Evolutionary conservation across 2,113 vertebrate species (phyloP), one percentile per base, ranked within the genome.

Genomic region (Podarcis cretensis): DNA sequence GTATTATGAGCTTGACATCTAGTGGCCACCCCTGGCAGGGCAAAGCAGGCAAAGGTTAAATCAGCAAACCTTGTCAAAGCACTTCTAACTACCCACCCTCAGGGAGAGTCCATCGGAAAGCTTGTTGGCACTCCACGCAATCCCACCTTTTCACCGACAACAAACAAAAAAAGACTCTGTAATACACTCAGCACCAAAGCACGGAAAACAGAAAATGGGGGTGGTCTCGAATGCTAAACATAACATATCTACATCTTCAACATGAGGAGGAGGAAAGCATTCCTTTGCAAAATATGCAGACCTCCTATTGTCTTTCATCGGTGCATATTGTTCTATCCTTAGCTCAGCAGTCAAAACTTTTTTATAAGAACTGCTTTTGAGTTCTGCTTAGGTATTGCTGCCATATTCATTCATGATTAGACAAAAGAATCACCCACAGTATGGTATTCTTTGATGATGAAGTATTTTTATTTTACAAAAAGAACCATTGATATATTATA

Each of bases 1-100:
- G 98, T 97, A 98, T 98, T 98, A 98, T 96, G 97, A 98, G 98
- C 97, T 98, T 98, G 98, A 98, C 98, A 97, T 97, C 97, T 96
- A 98, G 97, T 93, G 97, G 98, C 97, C 97, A 97, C 97, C 98
- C 96, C 97, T 97, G 97, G 97, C 97, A 97, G 97, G 97, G 97
- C 96, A 94, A 93, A 97, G 95, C 95, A 97, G 96, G 98, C 98
- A 98, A 98, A 98, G 98, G 98, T 99, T 98, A 98, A 98, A 96
- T 97, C 99, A 98, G 98, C 98, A 96, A 96, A 97, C 96, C 98
- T 97, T 97, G 97, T 97, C 97, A 97, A 96, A 97, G 97, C 97
- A 93, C 97, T 97, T 96, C 96, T 96, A 97, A 97, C 95, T 95
- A 97, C 96, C 96, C 97, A 97, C 96, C 97, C 97, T 97, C 91